Conservation (phyloP, 2,113 vertebrate genomes). For the Campylomormyrus numenius region DNA sequence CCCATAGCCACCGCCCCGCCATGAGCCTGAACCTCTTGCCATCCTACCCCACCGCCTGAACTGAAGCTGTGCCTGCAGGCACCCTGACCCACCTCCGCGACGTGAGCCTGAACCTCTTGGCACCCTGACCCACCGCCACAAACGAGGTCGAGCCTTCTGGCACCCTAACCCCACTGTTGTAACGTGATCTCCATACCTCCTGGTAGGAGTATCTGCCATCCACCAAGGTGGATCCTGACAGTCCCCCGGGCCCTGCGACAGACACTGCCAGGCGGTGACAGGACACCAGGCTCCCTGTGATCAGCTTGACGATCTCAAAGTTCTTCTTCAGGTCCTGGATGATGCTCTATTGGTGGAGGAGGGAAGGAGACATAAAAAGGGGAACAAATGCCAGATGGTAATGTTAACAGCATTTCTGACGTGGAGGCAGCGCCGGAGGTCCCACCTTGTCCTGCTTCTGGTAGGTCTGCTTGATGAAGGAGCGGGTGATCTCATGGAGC, state of each 20-base stretch:
- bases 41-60: background rate
- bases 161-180: background rate
- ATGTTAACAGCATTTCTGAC: too few relatives aligned
- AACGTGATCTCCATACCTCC: constrained; percentile 64
- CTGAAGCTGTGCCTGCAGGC: background rate
- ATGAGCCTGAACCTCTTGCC: background rate
- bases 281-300: constrained; percentile 87
- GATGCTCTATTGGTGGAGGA: constrained; percentile 72
- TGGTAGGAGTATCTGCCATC: constrained; percentile 93
- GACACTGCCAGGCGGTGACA: constrained; percentile 86
- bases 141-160: background rate
- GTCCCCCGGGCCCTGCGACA: constrained; percentile 73
- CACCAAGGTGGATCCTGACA: constrained; percentile 76
- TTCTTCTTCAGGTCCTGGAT: constrained; percentile 99
- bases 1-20: too few relatives aligned
- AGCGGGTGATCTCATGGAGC: constrained; percentile 95
- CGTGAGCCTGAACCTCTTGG: too few relatives aligned
- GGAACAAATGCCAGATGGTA: background rate
- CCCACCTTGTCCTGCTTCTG: constrained; percentile 97
- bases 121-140: background rate
- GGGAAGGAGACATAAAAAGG: background rate
- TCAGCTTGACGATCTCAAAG: constrained; percentile 95
- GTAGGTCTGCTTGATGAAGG: constrained; percentile 97
- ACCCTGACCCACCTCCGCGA: background rate
- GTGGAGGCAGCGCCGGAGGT: background rate